Conservation (phyloP, 1,140 invertebrate species). For the Augochlora pura region DNA sequence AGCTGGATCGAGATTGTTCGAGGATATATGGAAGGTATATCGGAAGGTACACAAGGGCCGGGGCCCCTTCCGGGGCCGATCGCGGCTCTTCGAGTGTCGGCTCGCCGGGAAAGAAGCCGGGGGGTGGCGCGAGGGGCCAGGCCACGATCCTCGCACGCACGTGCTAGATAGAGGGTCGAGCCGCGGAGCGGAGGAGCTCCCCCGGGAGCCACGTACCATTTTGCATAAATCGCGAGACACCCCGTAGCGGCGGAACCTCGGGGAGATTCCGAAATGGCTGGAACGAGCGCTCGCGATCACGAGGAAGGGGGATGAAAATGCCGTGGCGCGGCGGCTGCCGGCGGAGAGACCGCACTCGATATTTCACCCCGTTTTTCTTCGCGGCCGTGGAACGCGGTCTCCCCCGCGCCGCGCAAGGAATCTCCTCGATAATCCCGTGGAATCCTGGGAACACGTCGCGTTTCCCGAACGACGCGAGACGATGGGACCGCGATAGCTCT, state of each 20-base stretch:
- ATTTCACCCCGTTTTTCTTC: slow-evolving; percentile 45
- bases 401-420: not conserved
- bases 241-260: slow-evolving; percentile 66
- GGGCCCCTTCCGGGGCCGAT: slow-evolving; percentile 41
- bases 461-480: not conserved
- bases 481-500: not conserved
- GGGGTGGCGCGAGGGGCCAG: not conserved
- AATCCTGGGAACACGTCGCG: slow-evolving; percentile 16
- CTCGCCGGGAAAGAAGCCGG: slow-evolving; percentile 44
- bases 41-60: slow-evolving; percentile 43
- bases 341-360: slow-evolving; percentile 32
- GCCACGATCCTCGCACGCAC: slow-evolving; percentile 63
- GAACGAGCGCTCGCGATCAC: slow-evolving; percentile 55
- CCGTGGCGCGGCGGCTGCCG: slow-evolving; percentile 12
- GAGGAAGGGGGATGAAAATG: slow-evolving; percentile 58
- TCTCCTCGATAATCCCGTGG: slow-evolving; percentile 8
- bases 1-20: slow-evolving; percentile 47
- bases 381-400: too few relatives aligned
- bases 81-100: slow-evolving; percentile 29
- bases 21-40: slow-evolving; percentile 17
- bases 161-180: slow-evolving; percentile 73
- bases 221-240: slow-evolving; percentile 81
- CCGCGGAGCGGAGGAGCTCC: slow-evolving; percentile 67
- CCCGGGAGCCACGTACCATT: slow-evolving; percentile 77
- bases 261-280: slow-evolving; percentile 71